Base-by-base conservation (phyloP, 2,113 vertebrate species). In the Microcebus jonahi region DNA sequence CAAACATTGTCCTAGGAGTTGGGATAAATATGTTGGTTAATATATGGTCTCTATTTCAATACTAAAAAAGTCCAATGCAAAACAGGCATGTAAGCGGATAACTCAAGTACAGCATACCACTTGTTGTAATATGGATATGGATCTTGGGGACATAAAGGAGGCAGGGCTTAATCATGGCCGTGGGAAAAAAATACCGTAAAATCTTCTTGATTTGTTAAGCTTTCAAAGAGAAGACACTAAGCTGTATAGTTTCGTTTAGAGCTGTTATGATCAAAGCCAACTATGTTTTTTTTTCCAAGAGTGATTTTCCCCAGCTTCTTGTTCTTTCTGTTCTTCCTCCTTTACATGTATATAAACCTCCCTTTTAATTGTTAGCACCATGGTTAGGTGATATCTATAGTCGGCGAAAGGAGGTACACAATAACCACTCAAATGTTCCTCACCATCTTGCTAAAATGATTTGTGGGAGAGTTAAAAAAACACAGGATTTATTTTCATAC, bases 291-390 rank as follows among this genome's bases (percentile, higher is more conserved):
- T 79, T 57, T 31, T 5, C 48, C 42, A 70, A 34, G 36, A 88
- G 18, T 50, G 11, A 31, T 88, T 90, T 92, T 77, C 48, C 17
- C 27, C 6, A 87, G 15, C 5, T 65, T 45, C 76, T 50, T 48
- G 21, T 89, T 79, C 18, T 87, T 50, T 92, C 53, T 87, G 4
- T 71, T 84, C 55, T 25, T 79, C 34, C 57, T 57, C 25, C 29
- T 82, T 80, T 95, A 81, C 27, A 80, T 55, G 87, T 90, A 71
- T 88, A 20, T 57, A 75, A 91, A 70, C 42, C 23, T 80, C 94
- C 55, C 50, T 59, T 85, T 83, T 76, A 59, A 75, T 39, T 84
- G 53, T 81, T 65, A 81, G 18, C n/a, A 23, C 63, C 12, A 50
- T 20, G 36, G 12, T 87, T 92, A 84, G 45, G 39, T 87, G 63